phyloP scores from a whole-genome alignment of 2,888 invertebrate genomes.

The Philereme vetulata region DNA sequence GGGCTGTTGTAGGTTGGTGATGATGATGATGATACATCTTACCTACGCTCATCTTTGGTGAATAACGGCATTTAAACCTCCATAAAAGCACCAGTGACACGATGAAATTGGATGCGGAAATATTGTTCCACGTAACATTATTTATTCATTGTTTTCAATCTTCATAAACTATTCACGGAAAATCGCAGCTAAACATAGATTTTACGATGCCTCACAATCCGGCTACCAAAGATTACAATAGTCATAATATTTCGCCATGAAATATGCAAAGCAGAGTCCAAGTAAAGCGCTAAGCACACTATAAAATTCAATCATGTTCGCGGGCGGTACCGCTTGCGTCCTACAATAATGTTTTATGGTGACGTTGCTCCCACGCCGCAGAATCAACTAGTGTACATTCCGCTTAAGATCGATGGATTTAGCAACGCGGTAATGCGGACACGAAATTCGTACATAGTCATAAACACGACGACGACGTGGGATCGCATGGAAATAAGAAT shows the following conservation, averaged over 20 bases:
- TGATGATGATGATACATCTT: too few species aligned
- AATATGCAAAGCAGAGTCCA: conserved; percentile 44
- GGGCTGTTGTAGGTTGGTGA: too few species aligned
- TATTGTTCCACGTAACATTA: conserved; percentile 7
- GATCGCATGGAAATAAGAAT: conserved; percentile 1
- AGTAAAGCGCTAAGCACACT: conserved; percentile 60
- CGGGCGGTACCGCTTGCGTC: conserved; percentile 62
- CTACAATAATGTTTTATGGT: conserved; percentile 72
- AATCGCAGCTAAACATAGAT: conserved; percentile 21
- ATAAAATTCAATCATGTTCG: conserved; percentile 79
- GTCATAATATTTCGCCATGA: conserved; percentile 42
- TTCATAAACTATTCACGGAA: conserved; percentile 21
- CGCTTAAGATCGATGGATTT: conserved; percentile 51
- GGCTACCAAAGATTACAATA: conserved; percentile 33
- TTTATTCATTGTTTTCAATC: conserved; percentile 19
- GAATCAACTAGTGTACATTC: conserved; percentile 57
- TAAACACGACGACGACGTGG: conserved; percentile 10
- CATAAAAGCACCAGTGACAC: too few species aligned
- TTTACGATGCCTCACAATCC: conserved; percentile 27
- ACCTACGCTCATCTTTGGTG: too few species aligned
- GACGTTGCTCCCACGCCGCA: conserved; percentile 74
- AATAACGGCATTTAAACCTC: too few species aligned
- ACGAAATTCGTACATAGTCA: conserved; percentile 22
- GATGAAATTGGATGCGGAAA: too few species aligned
- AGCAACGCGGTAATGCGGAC: conserved; percentile 38